Evolutionary conservation across 2,797 vertebrate species (phyloP).

Genomic region (Cryptoprocta ferox): DNA sequence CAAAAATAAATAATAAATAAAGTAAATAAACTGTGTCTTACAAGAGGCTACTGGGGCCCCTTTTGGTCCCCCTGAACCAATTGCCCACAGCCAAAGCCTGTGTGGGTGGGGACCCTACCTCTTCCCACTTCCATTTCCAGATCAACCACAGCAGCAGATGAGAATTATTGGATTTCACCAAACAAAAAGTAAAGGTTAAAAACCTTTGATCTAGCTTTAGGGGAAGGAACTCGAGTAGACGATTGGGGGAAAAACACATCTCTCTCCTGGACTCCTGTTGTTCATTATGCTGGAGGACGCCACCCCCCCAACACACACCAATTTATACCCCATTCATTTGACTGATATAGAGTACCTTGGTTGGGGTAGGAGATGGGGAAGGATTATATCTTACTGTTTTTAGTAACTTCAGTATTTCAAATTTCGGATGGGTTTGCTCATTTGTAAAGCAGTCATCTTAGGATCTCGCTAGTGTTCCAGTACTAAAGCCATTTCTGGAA

Average conservation of each 20-base stretch:
- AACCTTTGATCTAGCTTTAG: neutral
- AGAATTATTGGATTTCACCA: neutral
- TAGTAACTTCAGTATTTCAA: too few relatives aligned
- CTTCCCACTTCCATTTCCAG: neutral
- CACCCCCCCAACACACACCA: neutral
- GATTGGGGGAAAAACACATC: neutral
- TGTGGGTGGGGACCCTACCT: neutral
- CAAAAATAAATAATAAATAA: too few relatives aligned
- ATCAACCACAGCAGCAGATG: neutral
- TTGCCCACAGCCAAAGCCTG: neutral
- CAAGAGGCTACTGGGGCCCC: neutral
- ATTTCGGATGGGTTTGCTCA: neutral
- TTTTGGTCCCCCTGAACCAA: neutral
- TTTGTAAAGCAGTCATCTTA: too few relatives aligned
- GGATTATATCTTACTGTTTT: too few relatives aligned
- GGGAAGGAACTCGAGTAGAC: neutral
- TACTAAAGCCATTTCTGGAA: constrained; percentile 26
- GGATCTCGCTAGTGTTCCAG: too few relatives aligned
- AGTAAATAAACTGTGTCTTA: neutral
- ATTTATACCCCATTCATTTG: neutral
- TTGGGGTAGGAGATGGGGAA: too few relatives aligned
- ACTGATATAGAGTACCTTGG: neutral
- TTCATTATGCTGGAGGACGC: neutral
- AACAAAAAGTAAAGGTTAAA: neutral
- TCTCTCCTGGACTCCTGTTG: neutral